These are phyloP conservation scores for Elmis aenea DNA, from an alignment of 2,888 invertebrate species.

Conservation along the genomic window DNA sequence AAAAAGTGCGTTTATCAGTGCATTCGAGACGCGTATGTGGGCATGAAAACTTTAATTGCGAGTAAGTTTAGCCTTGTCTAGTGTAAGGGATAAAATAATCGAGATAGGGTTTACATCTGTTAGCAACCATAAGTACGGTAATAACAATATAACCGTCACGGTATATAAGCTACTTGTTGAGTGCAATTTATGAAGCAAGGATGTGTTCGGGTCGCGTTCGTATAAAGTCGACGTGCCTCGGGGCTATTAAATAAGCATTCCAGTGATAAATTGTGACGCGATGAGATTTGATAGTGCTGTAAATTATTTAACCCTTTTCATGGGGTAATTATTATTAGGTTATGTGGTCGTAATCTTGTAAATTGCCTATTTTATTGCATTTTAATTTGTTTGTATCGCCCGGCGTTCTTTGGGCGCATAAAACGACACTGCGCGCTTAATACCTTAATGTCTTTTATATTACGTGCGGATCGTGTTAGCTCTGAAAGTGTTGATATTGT, in stretches of 20 bases:
- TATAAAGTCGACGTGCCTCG: slow-evolving; percentile 41
- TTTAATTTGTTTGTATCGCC: slow-evolving; percentile 24
- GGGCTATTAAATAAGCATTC: slow-evolving; percentile 49
- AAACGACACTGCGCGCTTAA: no score
- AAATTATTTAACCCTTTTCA: slow-evolving; percentile 49
- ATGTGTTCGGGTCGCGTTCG: slow-evolving; percentile 39
- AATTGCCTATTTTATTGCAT: slow-evolving; percentile 36
- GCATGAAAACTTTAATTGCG: no score
- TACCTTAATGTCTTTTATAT: no score
- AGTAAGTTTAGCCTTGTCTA: no score
- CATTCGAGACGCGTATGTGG: no score
- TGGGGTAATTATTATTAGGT: slow-evolving; percentile 46
- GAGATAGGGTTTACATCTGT: slow-evolving; percentile 47
- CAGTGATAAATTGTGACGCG: slow-evolving; percentile 49
- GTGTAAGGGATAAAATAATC: slow-evolving; percentile 31
- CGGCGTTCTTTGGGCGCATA: no score
- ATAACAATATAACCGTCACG: slow-evolving; percentile 49
- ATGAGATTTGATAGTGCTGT: slow-evolving; percentile 49
- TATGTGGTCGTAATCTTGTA: slow-evolving; percentile 33
- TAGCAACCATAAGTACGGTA: slow-evolving; percentile 48
- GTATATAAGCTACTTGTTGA: slow-evolving; percentile 51
- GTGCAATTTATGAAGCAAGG: slow-evolving; percentile 48
- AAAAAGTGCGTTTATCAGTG: no score
- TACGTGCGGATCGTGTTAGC: no score
- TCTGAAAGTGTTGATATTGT: no score